phyloP scores from a whole-genome alignment of 2,888 invertebrate species.

The Eupithecia exiguata region DNA sequence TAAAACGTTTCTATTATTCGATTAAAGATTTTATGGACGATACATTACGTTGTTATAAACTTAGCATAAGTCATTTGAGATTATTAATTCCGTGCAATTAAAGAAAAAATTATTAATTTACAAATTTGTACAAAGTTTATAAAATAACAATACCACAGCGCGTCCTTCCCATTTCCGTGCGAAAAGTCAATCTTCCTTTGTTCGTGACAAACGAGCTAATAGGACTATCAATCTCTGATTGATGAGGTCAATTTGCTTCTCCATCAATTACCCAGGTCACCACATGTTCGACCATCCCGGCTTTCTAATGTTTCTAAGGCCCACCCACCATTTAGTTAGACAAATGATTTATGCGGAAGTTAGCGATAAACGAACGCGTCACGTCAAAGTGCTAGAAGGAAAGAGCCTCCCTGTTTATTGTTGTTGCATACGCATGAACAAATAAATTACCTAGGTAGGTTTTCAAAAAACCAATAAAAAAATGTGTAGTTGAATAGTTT shows the following conservation, averaged over 20 bases:
- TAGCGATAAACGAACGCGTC: neutral
- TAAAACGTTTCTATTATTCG: too few species aligned
- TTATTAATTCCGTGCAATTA: too few species aligned
- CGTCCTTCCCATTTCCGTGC: slow-evolving; percentile 28
- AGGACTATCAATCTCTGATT: slow-evolving; percentile 50
- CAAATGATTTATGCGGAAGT: neutral
- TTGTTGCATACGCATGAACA: neutral
- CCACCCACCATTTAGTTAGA: neutral
- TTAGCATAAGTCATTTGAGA: too few species aligned
- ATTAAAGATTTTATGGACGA: too few species aligned
- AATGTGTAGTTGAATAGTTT: too few species aligned
- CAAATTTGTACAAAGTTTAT: too few species aligned
- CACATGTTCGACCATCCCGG: neutral
- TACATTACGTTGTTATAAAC: too few species aligned
- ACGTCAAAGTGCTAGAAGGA: neutral
- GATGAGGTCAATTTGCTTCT: slow-evolving; percentile 47
- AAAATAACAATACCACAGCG: too few species aligned
- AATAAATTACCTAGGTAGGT: neutral
- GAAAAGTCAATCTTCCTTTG: slow-evolving; percentile 30
- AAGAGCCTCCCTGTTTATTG: neutral
- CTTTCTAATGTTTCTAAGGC: neutral
- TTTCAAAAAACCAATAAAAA: neutral
- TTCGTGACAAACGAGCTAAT: slow-evolving; percentile 27
- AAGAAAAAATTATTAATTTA: too few species aligned
- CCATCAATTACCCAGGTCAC: slow-evolving; percentile 9